Conservation (phyloP, 92 coral and sea anemone genomes). For the Plumapathes pennacea region DNA sequence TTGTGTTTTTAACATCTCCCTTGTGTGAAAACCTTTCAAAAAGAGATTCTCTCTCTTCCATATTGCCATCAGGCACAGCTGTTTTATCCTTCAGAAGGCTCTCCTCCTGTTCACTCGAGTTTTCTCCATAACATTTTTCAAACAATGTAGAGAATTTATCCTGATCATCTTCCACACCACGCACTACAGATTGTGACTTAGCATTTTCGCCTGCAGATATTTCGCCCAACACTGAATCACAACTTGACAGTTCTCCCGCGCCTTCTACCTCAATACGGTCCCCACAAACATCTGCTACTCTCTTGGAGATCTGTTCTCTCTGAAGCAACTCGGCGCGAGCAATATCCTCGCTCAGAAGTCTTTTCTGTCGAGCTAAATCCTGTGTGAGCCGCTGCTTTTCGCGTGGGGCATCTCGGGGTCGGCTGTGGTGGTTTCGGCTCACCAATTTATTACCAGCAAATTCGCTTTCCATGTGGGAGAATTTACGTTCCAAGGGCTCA, state of each 20-base stretch:
- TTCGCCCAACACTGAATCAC: slow-evolving; percentile 6
- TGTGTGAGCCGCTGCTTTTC: slow-evolving; percentile 97
- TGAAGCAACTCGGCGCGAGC: slow-evolving; percentile 88
- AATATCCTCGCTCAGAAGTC: slow-evolving; percentile 90
- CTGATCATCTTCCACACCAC: slow-evolving; percentile 11
- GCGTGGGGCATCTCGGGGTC: slow-evolving; percentile 94
- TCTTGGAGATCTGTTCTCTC: slow-evolving; percentile 74
- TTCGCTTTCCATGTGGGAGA: slow-evolving; percentile 18
- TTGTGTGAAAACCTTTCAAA: slow-evolving; percentile 66
- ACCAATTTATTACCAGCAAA: slow-evolving; percentile 32
- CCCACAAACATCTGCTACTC: slow-evolving; percentile 30
- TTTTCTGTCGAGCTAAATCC: slow-evolving; percentile 93
- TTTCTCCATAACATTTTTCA: slow-evolving; percentile 72
- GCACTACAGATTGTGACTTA: slow-evolving; percentile 3
- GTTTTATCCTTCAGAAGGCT: slow-evolving; percentile 23
- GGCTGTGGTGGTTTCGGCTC: slow-evolving; percentile 56
- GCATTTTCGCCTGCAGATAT: not conserved
- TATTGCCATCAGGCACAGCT: slow-evolving; percentile 28
- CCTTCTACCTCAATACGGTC: slow-evolving; percentile 8
- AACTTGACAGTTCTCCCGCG: too few relatives aligned
- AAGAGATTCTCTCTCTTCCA: slow-evolving; percentile 56
- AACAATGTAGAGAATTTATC: slow-evolving; percentile 63
- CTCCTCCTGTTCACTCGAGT: slow-evolving; percentile 50
- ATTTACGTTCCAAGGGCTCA: slow-evolving; percentile 15
- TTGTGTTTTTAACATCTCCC: slow-evolving; percentile 56